These are phyloP conservation scores for Montipora sp. DNA, from an alignment of 64 coral and sea anemone genomes.

Conservation along the genomic window DNA sequence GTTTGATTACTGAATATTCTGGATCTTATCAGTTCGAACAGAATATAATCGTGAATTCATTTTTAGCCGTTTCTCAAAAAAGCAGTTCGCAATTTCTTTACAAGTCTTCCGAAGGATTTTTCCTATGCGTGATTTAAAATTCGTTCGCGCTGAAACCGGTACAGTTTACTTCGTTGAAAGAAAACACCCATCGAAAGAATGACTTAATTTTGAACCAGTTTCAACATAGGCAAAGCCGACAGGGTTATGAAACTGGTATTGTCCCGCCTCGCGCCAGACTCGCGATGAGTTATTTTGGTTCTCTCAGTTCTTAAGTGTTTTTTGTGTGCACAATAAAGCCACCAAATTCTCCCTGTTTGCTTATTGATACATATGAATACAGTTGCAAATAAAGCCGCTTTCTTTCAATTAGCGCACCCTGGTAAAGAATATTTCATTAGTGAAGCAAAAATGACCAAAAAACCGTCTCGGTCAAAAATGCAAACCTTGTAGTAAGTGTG, in stretches of 20 bases:
- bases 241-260: not conserved
- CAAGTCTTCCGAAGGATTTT: not conserved
- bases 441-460: not conserved
- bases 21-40: slow-evolving; percentile 4
- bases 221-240: not conserved
- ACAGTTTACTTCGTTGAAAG: too few species aligned
- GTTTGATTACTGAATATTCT: not conserved
- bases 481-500: slow-evolving; percentile 38
- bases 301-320: not conserved
- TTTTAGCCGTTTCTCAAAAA: not conserved
- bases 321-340: not conserved
- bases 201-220: not conserved
- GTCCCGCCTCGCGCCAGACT: not conserved
- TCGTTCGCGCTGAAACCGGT: too few species aligned
- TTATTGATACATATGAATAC: slow-evolving; percentile 18
- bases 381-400: not conserved
- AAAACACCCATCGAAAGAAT: too few species aligned
- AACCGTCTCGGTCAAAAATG: not conserved
- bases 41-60: not conserved
- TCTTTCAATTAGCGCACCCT: not conserved
- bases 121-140: not conserved
- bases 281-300: not conserved
- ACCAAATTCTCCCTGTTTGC: not conserved
- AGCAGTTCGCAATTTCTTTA: not conserved
- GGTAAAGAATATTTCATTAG: slow-evolving; percentile 4